Conservation (phyloP, 2,888 invertebrate species). For the Heteromyza rotundicornis region DNA sequence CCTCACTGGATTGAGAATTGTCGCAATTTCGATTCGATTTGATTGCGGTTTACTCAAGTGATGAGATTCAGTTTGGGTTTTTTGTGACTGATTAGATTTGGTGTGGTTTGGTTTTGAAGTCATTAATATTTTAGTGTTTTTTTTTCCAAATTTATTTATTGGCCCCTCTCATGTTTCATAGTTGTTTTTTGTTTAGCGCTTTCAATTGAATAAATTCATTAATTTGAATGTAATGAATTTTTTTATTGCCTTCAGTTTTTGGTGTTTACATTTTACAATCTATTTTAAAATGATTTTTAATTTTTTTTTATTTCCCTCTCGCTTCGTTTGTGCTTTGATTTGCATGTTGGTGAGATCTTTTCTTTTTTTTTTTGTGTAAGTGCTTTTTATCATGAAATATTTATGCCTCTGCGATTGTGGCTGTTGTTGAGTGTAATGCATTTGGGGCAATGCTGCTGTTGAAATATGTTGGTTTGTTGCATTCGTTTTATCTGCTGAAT, state of each 20-base stretch:
- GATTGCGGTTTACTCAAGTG: constrained; percentile 49
- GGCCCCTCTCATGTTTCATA: background rate
- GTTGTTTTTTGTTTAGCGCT: background rate
- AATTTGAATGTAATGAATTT: background rate
- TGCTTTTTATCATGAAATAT: constrained; percentile 1
- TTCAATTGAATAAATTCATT: background rate
- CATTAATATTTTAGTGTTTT: too few relatives aligned
- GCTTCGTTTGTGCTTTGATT: background rate
- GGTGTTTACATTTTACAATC: too few relatives aligned
- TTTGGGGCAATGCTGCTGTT: too few relatives aligned
- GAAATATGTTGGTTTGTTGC: too few relatives aligned
- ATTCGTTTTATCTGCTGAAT: too few relatives aligned
- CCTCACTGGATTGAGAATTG: background rate
- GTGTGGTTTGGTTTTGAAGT: too few relatives aligned
- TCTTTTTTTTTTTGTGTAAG: constrained; percentile 22
- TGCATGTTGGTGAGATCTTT: background rate
- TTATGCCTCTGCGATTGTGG: background rate
- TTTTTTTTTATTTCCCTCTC: too few relatives aligned
- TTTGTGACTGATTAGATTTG: background rate
- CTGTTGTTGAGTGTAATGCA: background rate
- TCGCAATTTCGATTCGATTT: constrained; percentile 20
- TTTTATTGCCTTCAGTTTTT: background rate
- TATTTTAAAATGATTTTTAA: too few relatives aligned
- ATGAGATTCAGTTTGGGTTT: background rate
- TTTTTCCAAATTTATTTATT: background rate